Evolutionary conservation across 2,113 vertebrate species (phyloP), one percentile per base, ranked within the genome.

Genomic region (Hassar affinis): DNA sequence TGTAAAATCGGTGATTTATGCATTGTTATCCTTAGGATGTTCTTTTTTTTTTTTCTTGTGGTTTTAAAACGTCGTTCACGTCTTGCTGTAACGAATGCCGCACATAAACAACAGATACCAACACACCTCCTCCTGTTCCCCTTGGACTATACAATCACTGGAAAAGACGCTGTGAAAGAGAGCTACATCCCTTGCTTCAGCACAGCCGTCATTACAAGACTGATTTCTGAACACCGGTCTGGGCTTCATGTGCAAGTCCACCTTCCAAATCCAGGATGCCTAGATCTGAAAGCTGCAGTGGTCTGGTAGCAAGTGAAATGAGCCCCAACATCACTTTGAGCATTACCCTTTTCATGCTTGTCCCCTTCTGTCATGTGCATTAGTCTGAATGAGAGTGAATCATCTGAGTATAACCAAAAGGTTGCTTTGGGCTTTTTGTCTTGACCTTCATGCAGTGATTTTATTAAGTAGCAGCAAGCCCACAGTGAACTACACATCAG

Each of bases 31-130:
- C 45, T 83, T 78, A 76, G 68, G 42, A 85, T 38, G 49, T 79
- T n/a, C 56, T 61, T 68, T n/a, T 75, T 54, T 64, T 42, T 69
- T 74, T 62, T 35, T 64, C 81, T 84, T 88, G 80, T 83, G 64
- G 77, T 80, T 80, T 84, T 78, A 71, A 85, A 89, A 90, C 2
- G 90, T 86, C 87, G 86, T 79, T 91, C 87, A 45, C 49, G 89
- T 90, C 91, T 91, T 91, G 90, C 84, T 88, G 88, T 89, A 84
- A 86, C 88, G 89, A 92, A 91, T 90, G 90, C 92, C 91, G 45
- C 83, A 85, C 86, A 84, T 54, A 74, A 88, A 75, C 56, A 57
- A 52, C 85, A 72, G 64, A 85, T 77, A 81, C 57, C 79, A 61
- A 17, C 42, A 18, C 27, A 52, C n/a, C 57, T 17, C n/a, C 57